Evolutionary conservation across 1,140 invertebrate genomes (phyloP).

Genomic region (Coelopa frigida): DNA sequence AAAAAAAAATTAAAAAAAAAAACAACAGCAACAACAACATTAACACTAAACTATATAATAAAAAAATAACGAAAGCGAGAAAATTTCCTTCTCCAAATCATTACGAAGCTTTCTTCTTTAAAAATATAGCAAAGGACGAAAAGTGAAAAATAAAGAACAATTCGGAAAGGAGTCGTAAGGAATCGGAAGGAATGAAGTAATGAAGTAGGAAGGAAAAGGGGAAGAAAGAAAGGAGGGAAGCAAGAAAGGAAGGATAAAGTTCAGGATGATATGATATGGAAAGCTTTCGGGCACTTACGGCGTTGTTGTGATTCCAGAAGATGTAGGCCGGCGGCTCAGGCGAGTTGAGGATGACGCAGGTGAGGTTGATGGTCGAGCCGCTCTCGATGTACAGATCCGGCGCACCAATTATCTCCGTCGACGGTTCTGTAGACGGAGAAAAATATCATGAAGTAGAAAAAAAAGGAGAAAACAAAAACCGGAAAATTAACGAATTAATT

Average conservation of each 20-base stretch:
- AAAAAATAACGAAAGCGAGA: not conserved
- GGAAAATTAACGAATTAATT: not conserved
- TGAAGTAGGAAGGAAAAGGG: not conserved
- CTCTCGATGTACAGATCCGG: slow-evolving; percentile 85
- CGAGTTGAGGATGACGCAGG: slow-evolving; percentile 81
- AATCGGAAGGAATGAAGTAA: too few species aligned
- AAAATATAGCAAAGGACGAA: too few species aligned
- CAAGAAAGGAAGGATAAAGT: not conserved
- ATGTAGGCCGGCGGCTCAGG: slow-evolving; percentile 88
- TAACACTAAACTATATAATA: not conserved
- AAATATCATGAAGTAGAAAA: not conserved
- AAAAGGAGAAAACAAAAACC: too few species aligned
- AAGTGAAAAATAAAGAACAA: too few species aligned
- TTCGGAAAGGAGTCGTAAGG: too few species aligned
- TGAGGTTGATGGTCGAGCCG: slow-evolving; percentile 88
- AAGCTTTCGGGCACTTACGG: slow-evolving; percentile 51
- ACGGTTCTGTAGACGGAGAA: slow-evolving; percentile 65
- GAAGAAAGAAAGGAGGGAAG: not conserved
- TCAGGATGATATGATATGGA: not conserved
- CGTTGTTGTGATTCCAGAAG: slow-evolving; percentile 87
- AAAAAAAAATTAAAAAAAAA: not conserved
- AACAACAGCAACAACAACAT: not conserved
- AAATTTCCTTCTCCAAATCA: too few species aligned
- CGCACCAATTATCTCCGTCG: slow-evolving; percentile 80
- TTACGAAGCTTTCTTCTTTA: too few species aligned